Base-by-base conservation (phyloP, 1,140 invertebrate genomes). In the Mesaphorura yosii region DNA sequence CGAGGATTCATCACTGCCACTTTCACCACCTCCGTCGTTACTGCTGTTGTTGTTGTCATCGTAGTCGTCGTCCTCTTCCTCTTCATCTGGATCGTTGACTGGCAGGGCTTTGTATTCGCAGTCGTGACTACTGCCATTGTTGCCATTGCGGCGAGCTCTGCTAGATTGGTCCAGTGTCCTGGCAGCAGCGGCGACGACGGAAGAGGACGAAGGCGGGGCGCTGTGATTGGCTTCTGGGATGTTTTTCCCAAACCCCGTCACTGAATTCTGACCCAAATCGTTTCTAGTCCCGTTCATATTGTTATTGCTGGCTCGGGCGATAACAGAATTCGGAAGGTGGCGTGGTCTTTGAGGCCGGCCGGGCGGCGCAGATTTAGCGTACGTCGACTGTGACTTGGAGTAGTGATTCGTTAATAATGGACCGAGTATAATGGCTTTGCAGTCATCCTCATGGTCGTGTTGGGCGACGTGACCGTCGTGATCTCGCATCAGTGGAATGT, bases 61-160 rank as follows among this genome's bases (percentile, higher is more conserved):
- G 1, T 31, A 45, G 27, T 40, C 26, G 42, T 17, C 3, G 17
- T 60, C 55, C n/a, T 60, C 55, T 7, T 40, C 26, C 31, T 17
- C 3, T 15, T 60, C 55, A 22, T 60, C 55, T 7, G 55, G 55
- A 20, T 60, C 59, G 3, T 23, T 28, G 4, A 55, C 58, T 6
- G 59, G 59, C 5, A 60, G 17, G n/a, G 59, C 59, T 48, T 50
- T 53, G 44, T 60, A 60, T 15, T 54, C 55, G 25, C 38, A 19
- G 7, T 29, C 19, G 25, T 34, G 10, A 10, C 31, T 34, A 6
- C n/a, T 5, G 28, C 26, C 45, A 26, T 20, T 22, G 23, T 6
- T 10, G 14, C 19, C 7, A 64, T 48, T 65, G 65, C n/a, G 72
- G 69, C 19, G 68, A 64, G n/a, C n/a, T n/a, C n/a, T n/a, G n/a